Percentiles rank a stretch among this genome's conserved stretches.
These are phyloP conservation scores for Nothoprocta pentlandii DNA, from an alignment of 2,113 vertebrate genomes.

Conservation along the genomic window DNA sequence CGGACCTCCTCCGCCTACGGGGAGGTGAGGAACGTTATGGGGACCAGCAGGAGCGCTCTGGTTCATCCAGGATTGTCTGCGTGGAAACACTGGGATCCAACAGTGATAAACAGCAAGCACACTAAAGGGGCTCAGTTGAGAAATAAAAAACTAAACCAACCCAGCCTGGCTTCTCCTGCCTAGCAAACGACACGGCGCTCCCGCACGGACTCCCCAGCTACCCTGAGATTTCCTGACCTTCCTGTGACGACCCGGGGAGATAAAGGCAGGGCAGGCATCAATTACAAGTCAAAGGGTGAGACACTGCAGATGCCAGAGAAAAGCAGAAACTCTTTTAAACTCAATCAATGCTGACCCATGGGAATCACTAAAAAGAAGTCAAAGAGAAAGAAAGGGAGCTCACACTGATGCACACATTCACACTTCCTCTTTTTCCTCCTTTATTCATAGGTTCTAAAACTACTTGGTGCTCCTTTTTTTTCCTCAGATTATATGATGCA, in stretches of 20 bases:
- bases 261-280: neutral
- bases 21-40: neutral
- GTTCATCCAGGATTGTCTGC: neutral
- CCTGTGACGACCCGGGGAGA: neutral
- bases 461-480: neutral
- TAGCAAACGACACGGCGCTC: fast-evolving
- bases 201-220: neutral
- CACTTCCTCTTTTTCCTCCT: neutral
- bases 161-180: neutral
- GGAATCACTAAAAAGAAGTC: neutral
- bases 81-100: neutral
- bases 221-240: neutral
- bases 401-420: neutral
- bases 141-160: neutral
- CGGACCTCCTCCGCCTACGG: neutral
- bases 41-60: neutral
- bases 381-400: neutral
- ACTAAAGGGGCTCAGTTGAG: neutral
- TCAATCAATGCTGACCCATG: neutral
- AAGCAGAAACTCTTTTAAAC: slow-evolving; percentile 19
- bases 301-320: neutral
- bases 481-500: neutral
- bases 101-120: neutral
- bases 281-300: slow-evolving; percentile 10
- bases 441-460: slow-evolving; percentile 1